Conservation (phyloP, 2,888 invertebrate genomes). For the Limnephilus marmoratus region DNA sequence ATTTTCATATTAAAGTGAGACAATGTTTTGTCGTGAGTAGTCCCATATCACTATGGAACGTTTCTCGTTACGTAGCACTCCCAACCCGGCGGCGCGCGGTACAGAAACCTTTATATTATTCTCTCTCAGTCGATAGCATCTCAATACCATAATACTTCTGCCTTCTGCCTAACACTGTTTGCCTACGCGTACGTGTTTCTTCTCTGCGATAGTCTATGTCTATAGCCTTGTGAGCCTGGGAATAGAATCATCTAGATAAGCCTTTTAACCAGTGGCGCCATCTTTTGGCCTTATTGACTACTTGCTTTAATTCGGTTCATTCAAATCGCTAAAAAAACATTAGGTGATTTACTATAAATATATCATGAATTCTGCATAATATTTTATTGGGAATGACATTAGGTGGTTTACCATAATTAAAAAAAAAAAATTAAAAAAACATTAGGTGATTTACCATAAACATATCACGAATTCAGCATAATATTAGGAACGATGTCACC, state of each 20-base stretch:
- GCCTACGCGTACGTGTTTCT: neutral
- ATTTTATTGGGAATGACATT: no score
- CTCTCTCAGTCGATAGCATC: slow-evolving; percentile 24
- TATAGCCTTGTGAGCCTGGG: neutral
- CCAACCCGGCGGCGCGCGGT: neutral
- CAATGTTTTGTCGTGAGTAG: slow-evolving; percentile 1
- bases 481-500: no score
- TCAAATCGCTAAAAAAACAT: no score
- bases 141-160: neutral
- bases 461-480: no score
- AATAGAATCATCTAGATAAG: neutral
- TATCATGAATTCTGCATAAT: no score
- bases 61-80: slow-evolving; percentile 13
- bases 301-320: no score
- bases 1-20: slow-evolving; percentile 23
- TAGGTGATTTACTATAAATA: no score
- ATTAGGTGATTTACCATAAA: no score
- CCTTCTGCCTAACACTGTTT: neutral
- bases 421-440: no score
- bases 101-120: slow-evolving; percentile 11
- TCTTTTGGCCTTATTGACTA: no score
- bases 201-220: neutral
- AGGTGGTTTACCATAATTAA: no score
- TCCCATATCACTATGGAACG: neutral
- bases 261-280: neutral